Base-by-base conservation (phyloP, 35 echinoderm and acorn worm species). In the Ophiothrix spiculata region DNA sequence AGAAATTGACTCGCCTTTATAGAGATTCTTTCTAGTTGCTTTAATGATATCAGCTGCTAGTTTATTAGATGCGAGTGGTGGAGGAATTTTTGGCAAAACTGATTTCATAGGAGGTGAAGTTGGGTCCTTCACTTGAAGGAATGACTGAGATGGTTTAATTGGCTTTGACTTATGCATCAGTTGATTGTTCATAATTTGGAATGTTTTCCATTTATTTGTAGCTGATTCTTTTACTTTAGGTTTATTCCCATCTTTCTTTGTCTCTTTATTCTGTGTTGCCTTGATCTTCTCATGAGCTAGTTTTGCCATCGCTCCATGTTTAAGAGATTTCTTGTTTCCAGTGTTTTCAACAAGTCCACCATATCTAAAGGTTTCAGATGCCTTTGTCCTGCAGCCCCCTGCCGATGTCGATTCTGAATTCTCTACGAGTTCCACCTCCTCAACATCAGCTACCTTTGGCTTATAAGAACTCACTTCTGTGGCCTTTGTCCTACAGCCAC, bases 111-210 rank as follows among this genome's bases (percentile, higher is more conserved):
- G 56, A 41, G 60, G 56, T 23, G 86, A 89, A 60, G 40, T 82
- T 39, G 87, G 79, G n/a, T 77, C 38, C 69, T 63, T 75, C 23
- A 89, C 87, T 75, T 75, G 86, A 40, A 87, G 36, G 37, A 87
- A 78, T 21, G 40, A 76, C 46, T 45, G 23, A 15, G 84, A 40
- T 29, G 75, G 31, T 31, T 69, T 10, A 1, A 69, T 2, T 25
- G 8, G 60, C 60, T 69, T 69, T 69, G 60, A 25, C 16, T 69
- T 69, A 25, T 69, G 60, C 60, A 69, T 28, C 4, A 69, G 8
- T 69, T n/a, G 17, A n/a, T n/a, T 69, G 25, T 69, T 69, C 10
- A 69, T 28, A 2, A 69, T 69, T n/a, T 69, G 60, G 3, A 69
- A 28, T 25, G 60, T 69, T n/a, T 69, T 69, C 60, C 60, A 69